A percentile compares a stretch with the other conserved stretches of the same genome.
phyloP scores from a whole-genome alignment of 2,888 invertebrate genomes.

The Cynaeus angustus region DNA sequence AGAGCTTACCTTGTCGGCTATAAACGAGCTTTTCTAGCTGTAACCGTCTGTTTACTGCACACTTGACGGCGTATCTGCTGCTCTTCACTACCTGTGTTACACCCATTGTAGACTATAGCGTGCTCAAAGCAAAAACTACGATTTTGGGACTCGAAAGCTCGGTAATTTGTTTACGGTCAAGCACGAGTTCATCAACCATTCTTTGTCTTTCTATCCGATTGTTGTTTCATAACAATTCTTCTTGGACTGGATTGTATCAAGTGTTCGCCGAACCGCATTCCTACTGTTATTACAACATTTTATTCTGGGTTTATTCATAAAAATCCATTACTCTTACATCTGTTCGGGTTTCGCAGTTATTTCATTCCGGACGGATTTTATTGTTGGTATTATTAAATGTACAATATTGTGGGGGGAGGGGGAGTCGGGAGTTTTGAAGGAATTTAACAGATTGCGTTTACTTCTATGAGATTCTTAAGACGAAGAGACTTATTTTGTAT shows the following conservation, averaged over 20 bases:
- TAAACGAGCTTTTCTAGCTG: slow-evolving; percentile 51
- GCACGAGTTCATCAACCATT: slow-evolving; percentile 11
- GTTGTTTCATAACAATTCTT: slow-evolving; percentile 15
- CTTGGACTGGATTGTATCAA: slow-evolving; percentile 15
- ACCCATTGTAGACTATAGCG: slow-evolving; percentile 50
- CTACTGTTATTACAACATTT: slow-evolving; percentile 35
- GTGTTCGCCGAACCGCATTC: slow-evolving; percentile 33
- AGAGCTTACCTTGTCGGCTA: slow-evolving; percentile 40
- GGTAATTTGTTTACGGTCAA: slow-evolving; percentile 16
- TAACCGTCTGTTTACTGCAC: slow-evolving; percentile 51
- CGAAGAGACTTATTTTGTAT: too few relatives aligned
- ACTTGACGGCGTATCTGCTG: slow-evolving; percentile 50
- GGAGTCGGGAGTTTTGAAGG: slow-evolving; percentile 5
- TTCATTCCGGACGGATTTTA: slow-evolving; percentile 25
- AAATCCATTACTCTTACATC: slow-evolving; percentile 40
- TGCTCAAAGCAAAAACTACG: slow-evolving; percentile 33
- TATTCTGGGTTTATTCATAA: slow-evolving; percentile 18
- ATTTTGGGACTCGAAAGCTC: slow-evolving; percentile 20
- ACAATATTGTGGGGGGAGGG: slow-evolving; percentile 2
- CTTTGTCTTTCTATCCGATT: slow-evolving; percentile 30
- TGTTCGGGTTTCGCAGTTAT: slow-evolving; percentile 28
- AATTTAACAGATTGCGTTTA: slow-evolving; percentile 3
- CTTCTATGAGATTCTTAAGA: background rate
- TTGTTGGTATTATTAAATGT: slow-evolving; percentile 25
- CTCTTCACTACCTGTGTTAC: slow-evolving; percentile 57